Evolutionary conservation across 2,888 invertebrate species (phyloP).

Genomic region (Leucozona laternaria): DNA sequence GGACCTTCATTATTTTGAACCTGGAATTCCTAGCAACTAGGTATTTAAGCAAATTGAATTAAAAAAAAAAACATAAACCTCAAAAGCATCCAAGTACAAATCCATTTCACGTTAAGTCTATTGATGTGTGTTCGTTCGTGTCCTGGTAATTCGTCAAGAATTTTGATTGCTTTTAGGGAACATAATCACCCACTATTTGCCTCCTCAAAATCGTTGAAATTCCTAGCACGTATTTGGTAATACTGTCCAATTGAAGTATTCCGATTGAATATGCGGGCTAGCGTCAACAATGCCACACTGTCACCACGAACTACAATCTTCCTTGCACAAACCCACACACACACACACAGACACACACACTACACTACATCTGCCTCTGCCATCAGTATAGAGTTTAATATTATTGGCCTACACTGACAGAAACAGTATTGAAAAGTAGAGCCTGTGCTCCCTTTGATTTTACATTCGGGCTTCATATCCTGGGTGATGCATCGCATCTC

Average conservation of each 20-base stretch:
- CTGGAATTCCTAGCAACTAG: slow-evolving; percentile 43
- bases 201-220: slow-evolving; percentile 55
- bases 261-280: slow-evolving; percentile 70
- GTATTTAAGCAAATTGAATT: slow-evolving; percentile 19
- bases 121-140: slow-evolving; percentile 63
- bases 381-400: background rate
- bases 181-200: slow-evolving; percentile 7
- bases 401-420: slow-evolving; percentile 1
- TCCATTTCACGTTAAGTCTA: slow-evolving; percentile 49
- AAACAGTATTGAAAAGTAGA: slow-evolving; percentile 7
- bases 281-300: slow-evolving; percentile 70
- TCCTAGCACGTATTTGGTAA: slow-evolving; percentile 74
- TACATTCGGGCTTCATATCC: slow-evolving; percentile 42
- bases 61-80: slow-evolving; percentile 18
- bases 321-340: slow-evolving; percentile 8
- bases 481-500: slow-evolving; percentile 16
- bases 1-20: slow-evolving; percentile 58
- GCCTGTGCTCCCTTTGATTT: slow-evolving; percentile 32
- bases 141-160: slow-evolving; percentile 74
- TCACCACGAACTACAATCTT: slow-evolving; percentile 60
- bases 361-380: background rate
- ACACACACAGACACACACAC: background rate
- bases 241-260: slow-evolving; percentile 74
- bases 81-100: slow-evolving; percentile 34
- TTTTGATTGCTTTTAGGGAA: slow-evolving; percentile 73